Evolutionary conservation across 2,113 vertebrate genomes (phyloP), one percentile per base, ranked within the genome.

Genomic region (Hippocampus barbouri): DNA sequence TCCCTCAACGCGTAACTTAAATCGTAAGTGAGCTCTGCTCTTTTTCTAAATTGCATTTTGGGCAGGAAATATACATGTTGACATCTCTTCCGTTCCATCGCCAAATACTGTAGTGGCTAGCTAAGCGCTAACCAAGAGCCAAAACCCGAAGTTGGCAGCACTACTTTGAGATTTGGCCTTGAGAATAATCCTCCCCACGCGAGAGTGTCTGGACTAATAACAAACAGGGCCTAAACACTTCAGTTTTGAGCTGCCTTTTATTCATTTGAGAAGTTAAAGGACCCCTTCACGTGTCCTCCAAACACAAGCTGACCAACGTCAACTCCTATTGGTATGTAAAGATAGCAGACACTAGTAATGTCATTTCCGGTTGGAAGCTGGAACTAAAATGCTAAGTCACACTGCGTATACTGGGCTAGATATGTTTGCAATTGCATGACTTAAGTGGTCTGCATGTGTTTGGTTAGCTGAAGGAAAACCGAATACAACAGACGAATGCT

Each of bases 71-170:
- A 56, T 3, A 0, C 1, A 21, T 1, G 23, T 2, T 61, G 8
- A 34, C 5, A 6, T 25, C 38, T 63, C 51, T 25, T 62, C 38
- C 34, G 0, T 14, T 8, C 53, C 6, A 1, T 10, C 27, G 23
- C 71, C 54, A 21, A 54, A 66, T 78, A 81, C 74, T 67, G 45
- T 78, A 81, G 76, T 67, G 47, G 63, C 63, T 71, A 80, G 77
- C 78, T 63, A 56, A 30, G 66, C 54, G 79, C 82, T 79, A 79
- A 63, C 71, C 66, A 77, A 27, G 41, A 47, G 54, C 60, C 47
- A 60, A 51, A 68, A 80, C 73, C 63, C n/a, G 73, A 66, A 84
- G 79, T 84, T 90, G 79, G 84, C 84, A 76, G 43, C 67, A 60
- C 69, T 61, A 60, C 43, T 49, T 79, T 72, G 73, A 53, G 70